phyloP scores from a whole-genome alignment of 2,113 vertebrate species.

The Atrichornis clamosus region DNA sequence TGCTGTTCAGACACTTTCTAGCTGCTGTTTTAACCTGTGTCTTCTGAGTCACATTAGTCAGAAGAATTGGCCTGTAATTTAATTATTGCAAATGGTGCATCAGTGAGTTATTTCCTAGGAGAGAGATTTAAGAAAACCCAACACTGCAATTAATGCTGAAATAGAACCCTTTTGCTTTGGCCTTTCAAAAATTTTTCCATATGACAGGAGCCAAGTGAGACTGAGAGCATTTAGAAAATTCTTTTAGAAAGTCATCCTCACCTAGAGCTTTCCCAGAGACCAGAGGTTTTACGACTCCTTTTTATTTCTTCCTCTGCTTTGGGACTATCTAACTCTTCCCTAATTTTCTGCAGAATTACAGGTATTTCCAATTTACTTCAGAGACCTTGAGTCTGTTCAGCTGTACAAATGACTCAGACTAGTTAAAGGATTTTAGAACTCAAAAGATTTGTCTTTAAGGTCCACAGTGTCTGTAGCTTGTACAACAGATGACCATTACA shows the following conservation, averaged over 20 bases:
- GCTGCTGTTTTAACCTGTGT: conserved; percentile 29
- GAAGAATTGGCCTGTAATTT: conserved; percentile 42
- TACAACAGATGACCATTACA: not conserved
- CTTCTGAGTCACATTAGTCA: conserved; percentile 45
- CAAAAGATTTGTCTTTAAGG: not conserved
- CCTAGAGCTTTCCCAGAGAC: conserved; percentile 39
- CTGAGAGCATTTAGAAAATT: conserved; percentile 43
- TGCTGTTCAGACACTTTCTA: not conserved
- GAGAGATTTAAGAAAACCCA: conserved; percentile 35
- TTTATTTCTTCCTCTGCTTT: conserved; percentile 37
- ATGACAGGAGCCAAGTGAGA: conserved; percentile 22
- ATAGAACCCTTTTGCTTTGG: conserved; percentile 12
- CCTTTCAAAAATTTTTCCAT: not conserved
- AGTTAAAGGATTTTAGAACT: not conserved
- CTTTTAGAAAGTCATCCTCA: conserved; percentile 59
- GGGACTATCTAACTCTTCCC: conserved; percentile 20
- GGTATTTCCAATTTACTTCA: conserved; percentile 46
- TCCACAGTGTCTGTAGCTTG: not conserved
- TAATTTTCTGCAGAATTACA: conserved; percentile 50
- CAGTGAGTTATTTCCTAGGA: conserved; percentile 26
- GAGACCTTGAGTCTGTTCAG: conserved; percentile 4
- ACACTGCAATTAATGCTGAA: conserved; percentile 37
- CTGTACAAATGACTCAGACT: conserved; percentile 15
- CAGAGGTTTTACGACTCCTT: conserved; percentile 35
- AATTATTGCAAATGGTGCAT: conserved; percentile 56